A percentile compares a stretch with the other conserved stretches of the same genome.
These are phyloP conservation scores for Labeo calbasu DNA, from an alignment of 2,797 vertebrate species.

Conservation along the genomic window DNA sequence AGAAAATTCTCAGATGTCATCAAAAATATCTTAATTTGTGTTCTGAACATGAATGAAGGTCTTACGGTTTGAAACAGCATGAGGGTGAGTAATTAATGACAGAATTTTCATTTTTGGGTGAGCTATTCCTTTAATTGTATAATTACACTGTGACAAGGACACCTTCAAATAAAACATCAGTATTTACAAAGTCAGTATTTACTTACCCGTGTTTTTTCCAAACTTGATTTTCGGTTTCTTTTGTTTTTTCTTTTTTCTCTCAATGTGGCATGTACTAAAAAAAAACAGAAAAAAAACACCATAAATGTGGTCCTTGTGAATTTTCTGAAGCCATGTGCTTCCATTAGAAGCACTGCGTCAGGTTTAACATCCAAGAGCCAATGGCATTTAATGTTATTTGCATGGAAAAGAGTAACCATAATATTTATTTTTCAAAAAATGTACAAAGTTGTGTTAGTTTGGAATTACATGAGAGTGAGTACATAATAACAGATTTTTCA, in stretches of 20 bases:
- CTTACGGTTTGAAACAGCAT: not conserved
- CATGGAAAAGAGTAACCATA: not conserved
- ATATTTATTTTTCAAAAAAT: not conserved
- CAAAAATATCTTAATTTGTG: no score
- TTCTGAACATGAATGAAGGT: no score
- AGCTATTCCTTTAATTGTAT: not conserved
- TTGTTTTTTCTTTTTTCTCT: not conserved
- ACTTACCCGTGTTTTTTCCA: not conserved
- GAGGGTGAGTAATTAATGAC: not conserved
- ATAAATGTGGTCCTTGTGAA: not conserved
- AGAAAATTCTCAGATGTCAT: no score
- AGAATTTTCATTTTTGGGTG: not conserved
- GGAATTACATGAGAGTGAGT: not conserved
- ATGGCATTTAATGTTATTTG: not conserved
- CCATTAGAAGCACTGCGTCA: not conserved
- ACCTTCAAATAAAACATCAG: not conserved
- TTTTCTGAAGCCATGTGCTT: not conserved
- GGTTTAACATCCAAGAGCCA: not conserved
- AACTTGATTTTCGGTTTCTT: not conserved
- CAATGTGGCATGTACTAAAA: not conserved
- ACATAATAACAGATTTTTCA: not conserved
- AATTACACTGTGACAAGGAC: not conserved
- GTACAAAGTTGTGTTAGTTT: not conserved
- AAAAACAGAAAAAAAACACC: not conserved
- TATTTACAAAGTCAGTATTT: not conserved